Evolutionary conservation across 2,113 vertebrate genomes (phyloP), one percentile per base, ranked within the genome.

Genomic region (Elaphurus davidianus): DNA sequence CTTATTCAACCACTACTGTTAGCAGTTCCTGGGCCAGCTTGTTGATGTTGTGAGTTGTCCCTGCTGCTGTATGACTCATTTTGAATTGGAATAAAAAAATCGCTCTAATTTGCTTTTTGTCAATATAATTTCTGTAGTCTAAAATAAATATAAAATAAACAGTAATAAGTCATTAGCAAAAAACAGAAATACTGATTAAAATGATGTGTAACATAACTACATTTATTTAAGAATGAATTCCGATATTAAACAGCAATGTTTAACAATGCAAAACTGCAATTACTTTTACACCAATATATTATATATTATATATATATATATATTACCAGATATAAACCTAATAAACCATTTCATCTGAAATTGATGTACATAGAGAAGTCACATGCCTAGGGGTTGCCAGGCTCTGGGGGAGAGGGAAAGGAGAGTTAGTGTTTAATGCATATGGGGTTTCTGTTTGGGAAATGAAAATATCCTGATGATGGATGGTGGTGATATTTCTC

Each of bases 41-140:
- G 19, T 71, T 12, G 67, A 12, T 71, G 67, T 6, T 71, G n/a
- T 19, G n/a, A 23, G 19, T 23, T 40, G 67, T 40, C 10, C 19
- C n/a, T 5, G 0, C n/a, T 40, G 67, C 67, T 40, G 10, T 23
- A 71, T 0, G 5, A 40, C 10, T 36, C 67, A 71, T 71, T 71
- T 71, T 71, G 67, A 71, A 71, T 7, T 43, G 21, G 23, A 76
- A 76, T 76, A 12, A 62, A 14, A 76, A 74, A 43, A 43, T 4
- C 1, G 5, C 40, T 76, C 12, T 1, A 76, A 43, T 76, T 43
- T 76, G 3, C 71, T 76, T 76, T 40, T 27, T 76, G 40, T 43
- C 40, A 76, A 27, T 43, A 43, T 76, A n/a, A 43, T 76, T 43
- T 76, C 36, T 13, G 36, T 27, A 76, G 71, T 43, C 71, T 76